Evolutionary conservation across 2,888 invertebrate species (phyloP).

Genomic region (Gnatocerus cornutus): DNA sequence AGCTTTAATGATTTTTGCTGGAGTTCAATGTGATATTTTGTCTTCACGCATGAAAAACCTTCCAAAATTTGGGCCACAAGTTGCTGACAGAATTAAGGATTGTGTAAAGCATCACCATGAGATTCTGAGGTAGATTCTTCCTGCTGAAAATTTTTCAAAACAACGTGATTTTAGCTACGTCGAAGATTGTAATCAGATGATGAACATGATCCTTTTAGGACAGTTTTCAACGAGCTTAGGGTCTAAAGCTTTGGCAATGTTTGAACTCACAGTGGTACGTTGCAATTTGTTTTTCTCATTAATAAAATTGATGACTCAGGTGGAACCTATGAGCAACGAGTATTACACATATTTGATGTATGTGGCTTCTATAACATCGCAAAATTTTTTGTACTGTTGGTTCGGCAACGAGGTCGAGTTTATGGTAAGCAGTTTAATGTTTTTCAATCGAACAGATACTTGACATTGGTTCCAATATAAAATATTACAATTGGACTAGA

Average conservation of each 20-base stretch:
- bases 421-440: neutral
- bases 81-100: conserved; percentile 4
- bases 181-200: neutral
- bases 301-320: neutral
- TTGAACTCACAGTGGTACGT: conserved; percentile 3
- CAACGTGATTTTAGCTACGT: conserved; percentile 1
- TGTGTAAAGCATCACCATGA: conserved; percentile 15
- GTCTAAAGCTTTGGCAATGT: neutral
- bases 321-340: conserved; percentile 1
- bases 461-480: no score
- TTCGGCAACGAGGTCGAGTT: conserved; percentile 17
- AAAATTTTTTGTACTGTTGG: conserved; percentile 16
- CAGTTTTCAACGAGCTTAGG: neutral
- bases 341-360: neutral
- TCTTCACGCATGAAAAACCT: conserved; percentile 18
- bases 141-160: neutral
- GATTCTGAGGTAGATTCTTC: conserved; percentile 4
- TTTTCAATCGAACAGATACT: neutral
- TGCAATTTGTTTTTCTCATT: neutral
- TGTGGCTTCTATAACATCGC: neutral
- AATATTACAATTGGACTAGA: no score
- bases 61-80: neutral
- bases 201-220: neutral
- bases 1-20: conserved; percentile 15
- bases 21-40: conserved; percentile 22